Conservation (phyloP, 2,888 invertebrate species). For the Hirtodrosophila alboralis region DNA sequence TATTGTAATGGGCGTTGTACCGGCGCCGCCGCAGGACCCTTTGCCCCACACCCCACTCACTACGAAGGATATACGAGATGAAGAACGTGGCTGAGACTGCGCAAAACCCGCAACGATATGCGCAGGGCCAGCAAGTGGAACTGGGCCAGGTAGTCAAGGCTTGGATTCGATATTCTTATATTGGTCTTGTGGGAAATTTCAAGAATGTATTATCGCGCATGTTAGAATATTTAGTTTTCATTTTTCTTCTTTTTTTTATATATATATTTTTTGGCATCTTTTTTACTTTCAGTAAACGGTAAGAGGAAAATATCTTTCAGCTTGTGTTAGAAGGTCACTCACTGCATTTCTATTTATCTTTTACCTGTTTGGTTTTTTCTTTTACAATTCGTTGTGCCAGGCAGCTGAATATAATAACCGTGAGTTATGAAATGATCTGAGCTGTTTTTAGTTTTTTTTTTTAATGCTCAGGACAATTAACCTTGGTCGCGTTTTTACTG, state of each 20-base stretch:
- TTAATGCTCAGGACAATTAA: conserved; percentile 62
- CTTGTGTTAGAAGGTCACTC: conserved; percentile 36
- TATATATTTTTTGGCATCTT: conserved; percentile 29
- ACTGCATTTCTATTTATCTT: conserved; percentile 21
- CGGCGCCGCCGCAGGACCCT: conserved; percentile 70
- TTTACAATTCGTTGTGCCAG: conserved; percentile 38
- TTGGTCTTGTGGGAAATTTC: conserved; percentile 77
- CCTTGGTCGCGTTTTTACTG: conserved; percentile 65
- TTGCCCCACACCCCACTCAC: conserved; percentile 8
- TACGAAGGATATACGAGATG: conserved; percentile 77
- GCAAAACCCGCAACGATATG: conserved; percentile 57
- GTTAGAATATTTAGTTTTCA: conserved; percentile 37
- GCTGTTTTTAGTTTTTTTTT: conserved; percentile 51
- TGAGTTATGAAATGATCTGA: conserved; percentile 64
- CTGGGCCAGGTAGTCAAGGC: conserved; percentile 53
- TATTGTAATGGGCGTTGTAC: conserved; percentile 75
- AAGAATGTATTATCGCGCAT: conserved; percentile 47
- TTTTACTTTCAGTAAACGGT: conserved; percentile 20
- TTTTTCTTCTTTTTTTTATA: conserved; percentile 23
- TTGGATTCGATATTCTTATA: conserved; percentile 72
- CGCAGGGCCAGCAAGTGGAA: conserved; percentile 52
- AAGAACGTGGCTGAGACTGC: conserved; percentile 68
- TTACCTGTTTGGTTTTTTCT: conserved; percentile 59
- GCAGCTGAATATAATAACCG: conserved; percentile 56
- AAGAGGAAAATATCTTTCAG: conserved; percentile 16